Evolutionary conservation across 2,888 invertebrate genomes (phyloP).

Genomic region (Tenthredo mesomela): DNA sequence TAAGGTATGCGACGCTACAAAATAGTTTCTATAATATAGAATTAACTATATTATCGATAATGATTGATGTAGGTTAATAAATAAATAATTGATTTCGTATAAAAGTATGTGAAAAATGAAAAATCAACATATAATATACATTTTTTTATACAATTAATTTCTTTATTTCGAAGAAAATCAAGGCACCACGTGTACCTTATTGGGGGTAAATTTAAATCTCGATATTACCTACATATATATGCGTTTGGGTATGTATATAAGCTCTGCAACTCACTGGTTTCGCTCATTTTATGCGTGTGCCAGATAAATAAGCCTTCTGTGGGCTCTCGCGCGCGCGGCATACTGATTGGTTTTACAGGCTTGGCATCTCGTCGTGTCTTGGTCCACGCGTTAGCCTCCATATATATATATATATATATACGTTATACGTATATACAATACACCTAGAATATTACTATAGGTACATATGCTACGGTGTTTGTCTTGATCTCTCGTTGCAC

Average conservation of each 20-base stretch:
- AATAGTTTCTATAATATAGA: not conserved
- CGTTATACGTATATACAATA: conserved; percentile 22
- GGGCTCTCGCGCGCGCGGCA: conserved; percentile 59
- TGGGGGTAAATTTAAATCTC: conserved; percentile 13
- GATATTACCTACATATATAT: not conserved
- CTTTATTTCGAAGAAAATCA: not conserved
- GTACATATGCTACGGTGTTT: not conserved
- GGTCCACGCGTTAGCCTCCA: not conserved
- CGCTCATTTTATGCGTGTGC: conserved; percentile 58
- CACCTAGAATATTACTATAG: conserved; percentile 6
- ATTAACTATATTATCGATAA: not conserved
- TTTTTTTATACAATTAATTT: not conserved
- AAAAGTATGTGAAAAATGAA: not conserved
- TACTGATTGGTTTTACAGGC: conserved; percentile 56
- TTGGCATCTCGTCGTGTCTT: conserved; percentile 12
- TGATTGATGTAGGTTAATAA: not conserved
- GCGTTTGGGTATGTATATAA: conserved; percentile 19
- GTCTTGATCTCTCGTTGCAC: conserved; percentile 17
- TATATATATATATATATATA: not conserved
- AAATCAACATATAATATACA: not conserved
- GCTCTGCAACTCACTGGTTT: conserved; percentile 54
- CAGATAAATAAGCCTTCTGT: conserved; percentile 54
- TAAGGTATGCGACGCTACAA: not conserved
- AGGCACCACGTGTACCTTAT: not conserved
- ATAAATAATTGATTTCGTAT: not conserved